Conservation (phyloP, 2,888 invertebrate genomes). For the Coenonympha arcania region DNA sequence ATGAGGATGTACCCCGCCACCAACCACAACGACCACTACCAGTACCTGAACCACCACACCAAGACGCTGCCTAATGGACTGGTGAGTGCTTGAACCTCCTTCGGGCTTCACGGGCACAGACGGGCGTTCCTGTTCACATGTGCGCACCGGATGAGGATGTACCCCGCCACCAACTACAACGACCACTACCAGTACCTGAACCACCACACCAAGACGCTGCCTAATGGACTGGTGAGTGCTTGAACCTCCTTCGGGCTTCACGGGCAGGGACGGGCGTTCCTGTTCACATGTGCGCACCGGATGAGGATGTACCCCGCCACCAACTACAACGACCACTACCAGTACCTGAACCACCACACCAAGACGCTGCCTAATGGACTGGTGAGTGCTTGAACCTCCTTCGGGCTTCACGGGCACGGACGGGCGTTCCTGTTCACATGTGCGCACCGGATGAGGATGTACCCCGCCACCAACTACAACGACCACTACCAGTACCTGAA, state of each 20-base stretch:
- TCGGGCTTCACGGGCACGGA: too few species aligned
- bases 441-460: conserved; percentile 85
- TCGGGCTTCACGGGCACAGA: conserved; percentile 81
- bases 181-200: conserved; percentile 95
- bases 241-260: too few species aligned
- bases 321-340: conserved; percentile 90
- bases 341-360: conserved; percentile 93
- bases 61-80: conserved; percentile 96
- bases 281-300: conserved; percentile 87
- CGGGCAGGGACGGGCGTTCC: conserved; percentile 83
- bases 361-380: conserved; percentile 96
- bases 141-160: conserved; percentile 85
- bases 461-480: conserved; percentile 87
- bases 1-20: conserved; percentile 86
- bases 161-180: conserved; percentile 86
- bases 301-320: conserved; percentile 86
- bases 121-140: conserved; percentile 88
- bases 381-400: conserved; percentile 68
- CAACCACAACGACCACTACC: conserved; percentile 90
- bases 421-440: conserved; percentile 90
- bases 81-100: conserved; percentile 61
- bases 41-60: conserved; percentile 93
- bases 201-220: conserved; percentile 92
- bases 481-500: too few species aligned
- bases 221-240: conserved; percentile 86